A percentile compares a stretch with the other conserved stretches of the same genome.
These are phyloP conservation scores for Heloderma charlesbogerti DNA, from an alignment of 2,113 vertebrate genomes.

Conservation along the genomic window DNA sequence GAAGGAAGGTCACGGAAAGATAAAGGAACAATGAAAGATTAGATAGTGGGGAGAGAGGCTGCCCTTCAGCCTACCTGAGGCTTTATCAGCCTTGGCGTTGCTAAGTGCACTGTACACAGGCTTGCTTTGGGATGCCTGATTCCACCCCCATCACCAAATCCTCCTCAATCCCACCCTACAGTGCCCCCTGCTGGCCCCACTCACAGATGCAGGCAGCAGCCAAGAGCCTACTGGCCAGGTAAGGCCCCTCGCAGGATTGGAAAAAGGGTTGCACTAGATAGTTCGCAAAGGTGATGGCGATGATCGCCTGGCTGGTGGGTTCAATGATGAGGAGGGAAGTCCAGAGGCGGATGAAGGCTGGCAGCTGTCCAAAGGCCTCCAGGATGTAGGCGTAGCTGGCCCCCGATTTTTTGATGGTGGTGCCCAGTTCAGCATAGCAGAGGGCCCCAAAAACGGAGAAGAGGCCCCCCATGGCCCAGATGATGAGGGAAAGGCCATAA, in stretches of 20 bases:
- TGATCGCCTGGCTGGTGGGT: constrained; percentile 92
- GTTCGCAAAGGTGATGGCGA: constrained; percentile 94
- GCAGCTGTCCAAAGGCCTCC: constrained; percentile 88
- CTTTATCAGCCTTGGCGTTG: neutral
- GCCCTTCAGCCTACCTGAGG: neutral
- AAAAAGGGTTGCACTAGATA: constrained; percentile 93
- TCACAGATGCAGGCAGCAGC: constrained; percentile 92
- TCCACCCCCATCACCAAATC: neutral
- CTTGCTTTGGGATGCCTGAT: neutral
- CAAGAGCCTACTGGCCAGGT: constrained; percentile 84
- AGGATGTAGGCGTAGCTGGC: constrained; percentile 94
- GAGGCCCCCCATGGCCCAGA: constrained; percentile 89
- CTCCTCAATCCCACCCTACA: neutral
- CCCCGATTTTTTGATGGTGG: constrained; percentile 93
- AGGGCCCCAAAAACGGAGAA: constrained; percentile 92
- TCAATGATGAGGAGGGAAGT: constrained; percentile 93
- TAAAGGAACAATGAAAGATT: neutral
- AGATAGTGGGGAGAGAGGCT: neutral
- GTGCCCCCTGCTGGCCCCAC: constrained; percentile 48
- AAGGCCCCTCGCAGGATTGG: constrained; percentile 86
- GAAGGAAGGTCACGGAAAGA: neutral
- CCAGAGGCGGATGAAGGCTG: constrained; percentile 92
- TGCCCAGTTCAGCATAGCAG: constrained; percentile 93
- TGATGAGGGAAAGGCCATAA: constrained; percentile 87
- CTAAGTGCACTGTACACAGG: neutral